Percentiles rank a stretch among this genome's conserved stretches.
These are phyloP conservation scores for Sycon ciliatum DNA, from an alignment of 37 sponge, comb jelly and placozoan species.

Conservation along the genomic window DNA sequence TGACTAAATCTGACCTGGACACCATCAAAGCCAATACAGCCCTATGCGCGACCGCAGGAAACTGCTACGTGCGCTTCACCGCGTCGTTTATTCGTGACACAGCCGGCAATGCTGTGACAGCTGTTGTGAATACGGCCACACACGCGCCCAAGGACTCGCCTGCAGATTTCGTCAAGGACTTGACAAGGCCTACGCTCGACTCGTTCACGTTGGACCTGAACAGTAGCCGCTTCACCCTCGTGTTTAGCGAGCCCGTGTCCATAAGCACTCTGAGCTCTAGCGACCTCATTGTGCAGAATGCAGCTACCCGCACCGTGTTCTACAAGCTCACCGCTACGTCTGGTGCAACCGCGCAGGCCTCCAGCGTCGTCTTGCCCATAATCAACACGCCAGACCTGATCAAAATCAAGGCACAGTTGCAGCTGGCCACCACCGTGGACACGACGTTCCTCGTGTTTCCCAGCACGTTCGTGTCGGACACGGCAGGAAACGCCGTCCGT, in stretches of 20 bases:
- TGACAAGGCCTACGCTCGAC: slow-evolving; percentile 32
- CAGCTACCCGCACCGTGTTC: neutral
- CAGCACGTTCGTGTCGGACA: slow-evolving; percentile 61
- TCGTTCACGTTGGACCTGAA: slow-evolving; percentile 19
- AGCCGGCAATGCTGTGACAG: slow-evolving; percentile 51
- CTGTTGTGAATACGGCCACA: neutral
- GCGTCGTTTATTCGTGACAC: slow-evolving; percentile 56
- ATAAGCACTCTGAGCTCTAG: slow-evolving; percentile 33
- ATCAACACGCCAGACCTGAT: slow-evolving; percentile 33
- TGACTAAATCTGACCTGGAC: slow-evolving; percentile 41
- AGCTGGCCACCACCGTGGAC: slow-evolving; percentile 36
- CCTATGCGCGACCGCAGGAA: slow-evolving; percentile 37
- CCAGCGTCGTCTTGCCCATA: neutral
- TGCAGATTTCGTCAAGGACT: slow-evolving; percentile 18
- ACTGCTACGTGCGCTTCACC: slow-evolving; percentile 51
- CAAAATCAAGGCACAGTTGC: slow-evolving; percentile 37
- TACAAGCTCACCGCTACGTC: neutral
- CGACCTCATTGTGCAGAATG: neutral
- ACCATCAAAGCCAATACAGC: slow-evolving; percentile 34
- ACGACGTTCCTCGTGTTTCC: slow-evolving; percentile 63
- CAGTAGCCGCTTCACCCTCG: slow-evolving; percentile 24
- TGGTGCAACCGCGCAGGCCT: neutral
- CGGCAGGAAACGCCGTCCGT: slow-evolving; percentile 14
- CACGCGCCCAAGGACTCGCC: neutral
- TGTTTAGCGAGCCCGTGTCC: slow-evolving; percentile 75